Percentiles rank a stretch among this genome's conserved stretches.
Evolutionary conservation across 2,113 vertebrate genomes (phyloP).

Genomic region (Petrocephalus zakoni): DNA sequence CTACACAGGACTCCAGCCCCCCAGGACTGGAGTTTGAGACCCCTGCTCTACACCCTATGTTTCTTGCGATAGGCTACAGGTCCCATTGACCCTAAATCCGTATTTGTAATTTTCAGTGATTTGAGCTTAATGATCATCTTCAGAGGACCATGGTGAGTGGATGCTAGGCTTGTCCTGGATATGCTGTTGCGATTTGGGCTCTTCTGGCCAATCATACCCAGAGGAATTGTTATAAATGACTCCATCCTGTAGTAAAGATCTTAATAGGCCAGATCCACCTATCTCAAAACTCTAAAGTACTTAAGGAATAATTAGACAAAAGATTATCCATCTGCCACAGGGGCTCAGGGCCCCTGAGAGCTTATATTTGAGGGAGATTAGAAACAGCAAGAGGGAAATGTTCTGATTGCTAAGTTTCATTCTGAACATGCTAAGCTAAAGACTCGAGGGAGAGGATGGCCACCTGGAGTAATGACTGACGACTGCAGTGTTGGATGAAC

Average conservation of each 20-base stretch:
- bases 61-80: background rate
- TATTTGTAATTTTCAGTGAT: background rate
- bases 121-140: background rate
- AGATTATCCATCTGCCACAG: background rate
- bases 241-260: background rate
- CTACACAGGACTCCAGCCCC: too few species aligned
- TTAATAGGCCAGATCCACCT: background rate
- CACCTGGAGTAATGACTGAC: too few species aligned
- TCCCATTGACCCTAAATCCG: background rate
- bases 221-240: background rate
- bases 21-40: too few species aligned
- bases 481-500: too few species aligned
- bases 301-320: background rate
- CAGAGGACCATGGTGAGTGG: background rate
- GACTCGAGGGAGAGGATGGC: too few species aligned
- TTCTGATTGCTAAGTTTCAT: background rate
- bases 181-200: background rate
- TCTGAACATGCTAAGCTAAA: background rate
- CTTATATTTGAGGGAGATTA: background rate
- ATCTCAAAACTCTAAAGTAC: background rate
- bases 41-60: background rate
- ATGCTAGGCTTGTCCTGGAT: background rate
- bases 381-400: background rate
- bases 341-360: background rate
- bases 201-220: background rate